Evolutionary conservation across 1,140 invertebrate genomes (phyloP).

Genomic region (Acromyrmex charruanus): DNA sequence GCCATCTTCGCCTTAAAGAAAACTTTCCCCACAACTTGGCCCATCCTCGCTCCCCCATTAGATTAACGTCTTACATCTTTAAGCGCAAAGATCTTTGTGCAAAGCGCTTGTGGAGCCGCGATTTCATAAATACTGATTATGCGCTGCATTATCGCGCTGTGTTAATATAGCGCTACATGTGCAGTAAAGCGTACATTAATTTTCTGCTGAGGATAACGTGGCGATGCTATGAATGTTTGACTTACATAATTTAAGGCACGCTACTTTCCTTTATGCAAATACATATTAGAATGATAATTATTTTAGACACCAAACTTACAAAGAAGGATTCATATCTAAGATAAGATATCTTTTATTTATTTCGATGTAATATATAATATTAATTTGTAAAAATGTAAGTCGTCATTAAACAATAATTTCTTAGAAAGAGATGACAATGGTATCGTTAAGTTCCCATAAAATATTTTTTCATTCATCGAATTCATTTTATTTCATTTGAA

Average conservation of each 20-base stretch:
- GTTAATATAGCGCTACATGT: not conserved
- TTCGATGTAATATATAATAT: not conserved
- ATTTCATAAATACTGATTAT: conserved; percentile 36
- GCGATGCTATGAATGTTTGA: not conserved
- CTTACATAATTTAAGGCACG: not conserved
- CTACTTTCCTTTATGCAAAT: not conserved
- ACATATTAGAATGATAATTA: not conserved
- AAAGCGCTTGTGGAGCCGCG: not conserved
- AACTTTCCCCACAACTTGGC: conserved; percentile 17
- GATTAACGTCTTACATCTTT: conserved; percentile 18
- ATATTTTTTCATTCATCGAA: not conserved
- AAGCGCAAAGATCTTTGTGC: not conserved
- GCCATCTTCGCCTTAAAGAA: not conserved
- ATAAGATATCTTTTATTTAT: conserved; percentile 4
- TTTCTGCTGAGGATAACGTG: not conserved
- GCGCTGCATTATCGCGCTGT: not conserved
- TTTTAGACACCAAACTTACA: not conserved
- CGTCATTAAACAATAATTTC: not conserved
- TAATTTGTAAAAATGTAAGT: not conserved
- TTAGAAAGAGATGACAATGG: not conserved
- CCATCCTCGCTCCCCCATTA: not conserved
- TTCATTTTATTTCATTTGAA: not conserved
- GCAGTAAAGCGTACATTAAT: not conserved
- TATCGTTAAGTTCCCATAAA: not conserved
- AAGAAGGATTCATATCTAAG: not conserved